A percentile compares a stretch with the other conserved stretches of the same genome.
phyloP scores from a whole-genome alignment of 2,888 invertebrate genomes.

The Cecidostiba fungosa region DNA sequence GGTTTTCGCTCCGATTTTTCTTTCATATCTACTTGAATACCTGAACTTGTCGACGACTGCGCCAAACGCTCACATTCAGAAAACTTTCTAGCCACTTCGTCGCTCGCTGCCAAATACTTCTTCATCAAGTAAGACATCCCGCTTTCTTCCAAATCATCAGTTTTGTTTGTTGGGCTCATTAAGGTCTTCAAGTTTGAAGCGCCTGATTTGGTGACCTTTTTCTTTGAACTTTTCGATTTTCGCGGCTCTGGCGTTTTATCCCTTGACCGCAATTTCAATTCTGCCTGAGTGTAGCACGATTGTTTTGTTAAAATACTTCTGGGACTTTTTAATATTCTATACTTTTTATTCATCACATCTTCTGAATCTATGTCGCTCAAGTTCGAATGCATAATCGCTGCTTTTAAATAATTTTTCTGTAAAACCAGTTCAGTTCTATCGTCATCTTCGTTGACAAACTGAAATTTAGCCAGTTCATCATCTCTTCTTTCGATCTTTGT shows the following conservation, averaged over 20 bases:
- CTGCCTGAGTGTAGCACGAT: neutral
- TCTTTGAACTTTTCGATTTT: constrained; percentile 16
- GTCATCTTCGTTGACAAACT: constrained; percentile 13
- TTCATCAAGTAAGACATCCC: constrained; percentile 63
- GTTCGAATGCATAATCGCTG: constrained; percentile 2
- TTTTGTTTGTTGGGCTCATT: neutral
- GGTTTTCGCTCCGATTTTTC: constrained; percentile 11
- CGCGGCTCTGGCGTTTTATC: neutral
- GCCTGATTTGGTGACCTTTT: neutral
- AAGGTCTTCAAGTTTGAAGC: constrained; percentile 1
- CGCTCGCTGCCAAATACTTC: constrained; percentile 53
- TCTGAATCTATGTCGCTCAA: neutral
- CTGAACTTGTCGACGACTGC: neutral
- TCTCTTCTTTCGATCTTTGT: neutral
- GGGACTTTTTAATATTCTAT: neutral
- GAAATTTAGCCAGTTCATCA: neutral
- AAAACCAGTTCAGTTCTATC: constrained; percentile 7
- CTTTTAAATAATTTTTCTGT: constrained; percentile 47
- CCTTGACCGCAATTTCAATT: neutral
- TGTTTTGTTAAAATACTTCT: constrained; percentile 36
- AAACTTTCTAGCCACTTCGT: constrained; percentile 48
- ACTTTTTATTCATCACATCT: neutral
- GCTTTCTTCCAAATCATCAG: constrained; percentile 45
- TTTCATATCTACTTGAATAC: constrained; percentile 40
- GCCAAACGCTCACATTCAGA: constrained; percentile 34